These are phyloP conservation scores for Ammodramus savannarum DNA, from an alignment of 2,113 vertebrate species.

Conservation along the genomic window DNA sequence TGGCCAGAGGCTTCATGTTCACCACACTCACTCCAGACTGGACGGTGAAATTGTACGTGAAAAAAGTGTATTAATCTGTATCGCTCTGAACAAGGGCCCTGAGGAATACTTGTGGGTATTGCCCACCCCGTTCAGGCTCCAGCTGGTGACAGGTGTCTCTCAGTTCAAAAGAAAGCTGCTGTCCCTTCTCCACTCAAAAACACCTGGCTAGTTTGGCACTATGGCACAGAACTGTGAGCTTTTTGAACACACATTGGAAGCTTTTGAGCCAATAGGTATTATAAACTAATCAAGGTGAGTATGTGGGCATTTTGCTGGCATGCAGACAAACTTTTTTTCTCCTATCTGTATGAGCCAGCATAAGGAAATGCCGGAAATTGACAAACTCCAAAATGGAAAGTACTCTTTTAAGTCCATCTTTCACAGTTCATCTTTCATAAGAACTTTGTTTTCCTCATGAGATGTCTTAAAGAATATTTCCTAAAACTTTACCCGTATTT, in stretches of 20 bases:
- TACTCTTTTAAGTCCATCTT: not conserved
- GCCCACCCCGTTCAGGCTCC: not conserved
- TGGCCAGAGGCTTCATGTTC: not conserved
- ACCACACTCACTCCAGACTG: not conserved
- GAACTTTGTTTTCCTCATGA: not conserved
- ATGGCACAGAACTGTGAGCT: not conserved
- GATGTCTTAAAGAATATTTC: not conserved
- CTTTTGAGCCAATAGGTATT: not conserved
- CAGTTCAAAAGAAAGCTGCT: not conserved
- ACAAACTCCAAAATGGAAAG: not conserved
- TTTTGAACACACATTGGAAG: not conserved
- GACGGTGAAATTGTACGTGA: accelerated
- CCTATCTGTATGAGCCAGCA: not conserved
- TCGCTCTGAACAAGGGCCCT: not conserved
- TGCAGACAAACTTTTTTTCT: not conserved
- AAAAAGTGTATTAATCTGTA: not conserved
- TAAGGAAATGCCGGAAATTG: not conserved
- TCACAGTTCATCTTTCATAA: not conserved
- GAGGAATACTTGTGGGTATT: not conserved
- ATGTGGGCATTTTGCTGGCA: not conserved
- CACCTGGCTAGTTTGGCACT: not conserved
- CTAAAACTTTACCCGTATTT: not conserved
- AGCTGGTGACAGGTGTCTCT: not conserved
- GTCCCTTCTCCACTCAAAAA: not conserved
- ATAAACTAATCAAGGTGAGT: not conserved